Evolutionary conservation across 2,797 vertebrate genomes (phyloP).

Genomic region (Sebastes umbrosus): DNA sequence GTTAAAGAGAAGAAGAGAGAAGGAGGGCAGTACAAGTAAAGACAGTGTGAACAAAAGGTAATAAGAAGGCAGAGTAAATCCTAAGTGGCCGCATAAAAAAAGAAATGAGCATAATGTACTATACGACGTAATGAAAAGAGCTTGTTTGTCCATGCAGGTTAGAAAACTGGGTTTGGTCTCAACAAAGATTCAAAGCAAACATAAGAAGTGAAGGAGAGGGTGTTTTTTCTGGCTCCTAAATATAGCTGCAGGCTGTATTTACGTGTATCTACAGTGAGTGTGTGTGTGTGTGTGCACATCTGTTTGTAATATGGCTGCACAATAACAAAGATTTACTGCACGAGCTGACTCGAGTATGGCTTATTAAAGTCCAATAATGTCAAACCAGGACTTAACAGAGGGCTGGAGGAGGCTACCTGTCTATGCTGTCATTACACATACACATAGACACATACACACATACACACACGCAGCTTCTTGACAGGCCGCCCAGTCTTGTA

Average conservation of each 20-base stretch:
- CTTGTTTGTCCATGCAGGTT: slow-evolving; percentile 23
- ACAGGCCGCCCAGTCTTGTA: not conserved
- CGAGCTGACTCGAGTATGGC: slow-evolving; percentile 37
- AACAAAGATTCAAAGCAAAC: slow-evolving; percentile 46
- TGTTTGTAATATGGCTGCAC: slow-evolving; percentile 66
- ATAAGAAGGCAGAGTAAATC: not conserved
- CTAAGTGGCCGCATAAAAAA: not conserved
- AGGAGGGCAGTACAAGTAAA: not conserved
- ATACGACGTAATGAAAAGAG: slow-evolving; percentile 9
- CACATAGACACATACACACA: not conserved
- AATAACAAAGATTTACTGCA: slow-evolving; percentile 64
- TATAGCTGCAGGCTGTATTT: slow-evolving; percentile 53
- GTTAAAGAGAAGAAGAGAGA: not conserved
- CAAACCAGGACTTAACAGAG: slow-evolving; percentile 51
- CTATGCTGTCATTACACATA: slow-evolving; percentile 35
- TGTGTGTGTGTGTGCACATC: slow-evolving; percentile 34
- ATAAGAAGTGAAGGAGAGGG: slow-evolving; percentile 22
- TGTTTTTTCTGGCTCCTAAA: slow-evolving; percentile 38
- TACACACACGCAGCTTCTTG: not conserved
- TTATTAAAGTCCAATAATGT: slow-evolving; percentile 66
- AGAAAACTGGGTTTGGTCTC: slow-evolving; percentile 35
- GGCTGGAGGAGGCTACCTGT: slow-evolving; percentile 11
- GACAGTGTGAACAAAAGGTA: not conserved
- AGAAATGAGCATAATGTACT: not conserved
- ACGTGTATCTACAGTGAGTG: slow-evolving; percentile 1